Conservation (phyloP, 2,888 invertebrate genomes). For the Chaitophorus viminalis region DNA sequence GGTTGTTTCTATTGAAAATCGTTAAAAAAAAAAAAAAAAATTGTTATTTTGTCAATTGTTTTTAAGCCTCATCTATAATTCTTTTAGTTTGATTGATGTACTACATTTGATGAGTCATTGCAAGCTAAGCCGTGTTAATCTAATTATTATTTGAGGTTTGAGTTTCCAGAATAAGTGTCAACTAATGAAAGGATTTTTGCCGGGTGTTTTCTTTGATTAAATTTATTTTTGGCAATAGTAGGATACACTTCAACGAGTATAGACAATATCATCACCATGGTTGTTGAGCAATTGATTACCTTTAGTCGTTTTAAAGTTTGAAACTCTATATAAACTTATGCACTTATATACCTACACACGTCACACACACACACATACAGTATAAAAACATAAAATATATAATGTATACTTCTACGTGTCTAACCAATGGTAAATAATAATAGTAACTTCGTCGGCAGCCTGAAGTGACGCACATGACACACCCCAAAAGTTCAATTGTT, state of each 20-base stretch:
- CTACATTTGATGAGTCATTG: not conserved
- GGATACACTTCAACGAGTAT: not conserved
- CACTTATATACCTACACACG: not conserved
- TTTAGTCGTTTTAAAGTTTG: not conserved
- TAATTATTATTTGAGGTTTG: not conserved
- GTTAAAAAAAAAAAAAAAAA: not conserved
- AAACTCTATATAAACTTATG: not conserved
- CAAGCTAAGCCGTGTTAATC: not conserved
- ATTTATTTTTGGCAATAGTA: conserved; percentile 30
- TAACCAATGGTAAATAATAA: not conserved
- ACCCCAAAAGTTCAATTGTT: conserved; percentile 17
- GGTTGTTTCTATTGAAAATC: not conserved
- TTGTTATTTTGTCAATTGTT: conserved; percentile 11
- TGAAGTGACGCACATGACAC: conserved; percentile 20
- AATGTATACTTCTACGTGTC: not conserved
- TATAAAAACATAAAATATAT: conserved; percentile 3
- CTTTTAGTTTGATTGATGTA: conserved; percentile 5
- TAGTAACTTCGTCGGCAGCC: not conserved
- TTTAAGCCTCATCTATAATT: not conserved
- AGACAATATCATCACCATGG: not conserved
- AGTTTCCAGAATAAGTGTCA: not conserved
- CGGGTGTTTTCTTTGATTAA: conserved; percentile 27
- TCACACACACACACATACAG: not conserved
- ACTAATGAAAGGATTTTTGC: conserved; percentile 4
- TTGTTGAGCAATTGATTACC: conserved; percentile 7